Evolutionary conservation across 2,888 invertebrate species (phyloP), one percentile per base, ranked within the genome.

Genomic region (Melinaea marsaeus): DNA sequence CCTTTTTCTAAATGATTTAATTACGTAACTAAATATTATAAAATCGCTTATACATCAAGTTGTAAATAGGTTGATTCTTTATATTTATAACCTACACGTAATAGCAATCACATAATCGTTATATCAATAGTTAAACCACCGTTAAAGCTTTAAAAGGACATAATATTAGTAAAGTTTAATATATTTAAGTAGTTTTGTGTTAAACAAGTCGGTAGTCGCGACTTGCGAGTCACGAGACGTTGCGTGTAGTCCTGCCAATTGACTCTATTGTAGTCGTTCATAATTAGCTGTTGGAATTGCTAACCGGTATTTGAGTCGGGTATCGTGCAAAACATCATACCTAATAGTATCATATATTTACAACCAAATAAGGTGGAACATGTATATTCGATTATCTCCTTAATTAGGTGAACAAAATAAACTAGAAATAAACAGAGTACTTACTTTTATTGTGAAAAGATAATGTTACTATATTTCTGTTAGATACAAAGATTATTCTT

Each of bases 201-300:
- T 73, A 72, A 73, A 72, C 75, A 77, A 71, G 66, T 71, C 71
- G 75, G 72, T 61, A 48, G 69, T 58, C 65, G 69, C 67, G 61
- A 42, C 32, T 51, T 32, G 32, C 59, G 47, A 60, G 72, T 79
- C 88, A 88, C 89, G 89, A 76, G 71, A 86, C 73, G 61, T 89
- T 76, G 89, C 89, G 87, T 90, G 89, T 72, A 74, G 75, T 74
- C 79, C 85, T 84, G 86, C 83, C 85, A 85, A 86, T 88, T 86
- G 82, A 67, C 76, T 75, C 75, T 77, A 75, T 77, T 79, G 77
- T 79, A 75, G 71, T 74, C 74, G 73, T 74, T 76, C 75, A 77
- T 83, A 80, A 85, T 84, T 81, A 82, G 72, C 71, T 70, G 71
- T 74, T 77, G 69, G 78, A 83, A 82, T 81, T 79, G 77, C 79